Evolutionary conservation across 2,888 invertebrate species (phyloP), one percentile per base, ranked within the genome.

Genomic region (Helicoverpa assulta): DNA sequence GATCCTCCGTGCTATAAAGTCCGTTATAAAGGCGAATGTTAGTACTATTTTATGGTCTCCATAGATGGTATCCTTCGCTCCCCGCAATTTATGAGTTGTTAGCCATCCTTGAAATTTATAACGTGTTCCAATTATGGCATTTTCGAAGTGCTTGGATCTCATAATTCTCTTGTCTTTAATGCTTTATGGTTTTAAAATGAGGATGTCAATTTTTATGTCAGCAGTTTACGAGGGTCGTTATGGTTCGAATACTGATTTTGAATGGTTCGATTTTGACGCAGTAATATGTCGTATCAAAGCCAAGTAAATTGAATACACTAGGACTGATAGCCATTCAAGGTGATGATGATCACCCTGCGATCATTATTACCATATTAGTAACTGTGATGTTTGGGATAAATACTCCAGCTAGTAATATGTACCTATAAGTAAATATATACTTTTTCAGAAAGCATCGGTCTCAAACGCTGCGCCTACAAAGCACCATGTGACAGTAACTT

Each of bases 31-130:
- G 21, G 85, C 72, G 85, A 85, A 83, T 85, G 82, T 89, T 76
- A 89, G 86, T 86, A 87, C 88, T 85, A 85, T 90, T 92, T 92
- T 89, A 92, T 86, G 87, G 86, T 82, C 82, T 84, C 83, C 79
- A 81, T 78, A 80, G 81, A 81, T 77, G 72, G 71, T 76, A 75
- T 82, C 84, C 84, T 84, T 85, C 86, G 85, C 82, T 86, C 81
- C 80, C 70, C 77, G 67, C 73, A 71, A 78, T 87, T 90, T 88
- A 89, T 83, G 86, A 82, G 80, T 80, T 84, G 87, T 88, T 88
- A 86, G 85, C 87, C 84, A 85, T 84, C 69, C 73, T 64, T 66
- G 58, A 69, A 76, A 75, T 80, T 83, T 77, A 81, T 75, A 79
- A 71, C 62, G 64, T 73, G 61, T 66, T 71, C 33, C 69, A 79